phyloP scores from a whole-genome alignment of 2,888 invertebrate species.

The Cancer borealis region DNA sequence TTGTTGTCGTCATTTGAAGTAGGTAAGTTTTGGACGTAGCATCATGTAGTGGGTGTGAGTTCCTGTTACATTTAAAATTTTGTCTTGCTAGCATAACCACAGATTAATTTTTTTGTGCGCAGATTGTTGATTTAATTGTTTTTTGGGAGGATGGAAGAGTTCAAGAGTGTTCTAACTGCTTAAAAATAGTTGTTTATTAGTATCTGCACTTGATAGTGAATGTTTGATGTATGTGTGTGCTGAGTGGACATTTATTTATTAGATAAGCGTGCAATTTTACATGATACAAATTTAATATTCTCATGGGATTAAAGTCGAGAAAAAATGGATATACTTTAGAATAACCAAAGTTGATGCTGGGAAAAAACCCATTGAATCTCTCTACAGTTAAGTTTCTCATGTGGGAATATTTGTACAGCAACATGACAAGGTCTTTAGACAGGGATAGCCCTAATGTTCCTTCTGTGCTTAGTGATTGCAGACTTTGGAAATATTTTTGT shows the following conservation, averaged over 20 bases:
- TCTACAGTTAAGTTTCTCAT: slow-evolving; percentile 33
- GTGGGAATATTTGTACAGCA: slow-evolving; percentile 21
- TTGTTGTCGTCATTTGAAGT: slow-evolving; percentile 16
- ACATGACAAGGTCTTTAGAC: slow-evolving; percentile 52
- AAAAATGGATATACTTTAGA: background rate
- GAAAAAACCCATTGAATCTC: slow-evolving; percentile 44
- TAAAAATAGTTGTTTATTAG: slow-evolving; percentile 31
- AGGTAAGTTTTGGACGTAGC: background rate
- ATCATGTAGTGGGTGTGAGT: slow-evolving; percentile 16
- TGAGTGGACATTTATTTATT: slow-evolving; percentile 30
- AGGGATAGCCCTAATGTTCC: slow-evolving; percentile 41
- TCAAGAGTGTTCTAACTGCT: background rate
- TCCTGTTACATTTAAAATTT: slow-evolving; percentile 18
- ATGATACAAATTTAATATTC: slow-evolving; percentile 38
- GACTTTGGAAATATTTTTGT: slow-evolving; percentile 55
- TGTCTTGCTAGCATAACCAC: background rate
- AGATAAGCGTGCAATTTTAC: slow-evolving; percentile 14
- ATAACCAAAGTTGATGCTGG: slow-evolving; percentile 47
- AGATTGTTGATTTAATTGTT: background rate
- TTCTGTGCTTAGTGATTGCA: slow-evolving; percentile 36
- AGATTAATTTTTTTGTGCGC: background rate
- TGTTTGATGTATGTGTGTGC: slow-evolving; percentile 20
- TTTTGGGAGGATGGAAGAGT: slow-evolving; percentile 26
- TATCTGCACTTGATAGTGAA: slow-evolving; percentile 26
- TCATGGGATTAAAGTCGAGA: slow-evolving; percentile 10